Evolutionary conservation across 2,888 invertebrate species (phyloP).

Genomic region (Lasioglossum villosulum): DNA sequence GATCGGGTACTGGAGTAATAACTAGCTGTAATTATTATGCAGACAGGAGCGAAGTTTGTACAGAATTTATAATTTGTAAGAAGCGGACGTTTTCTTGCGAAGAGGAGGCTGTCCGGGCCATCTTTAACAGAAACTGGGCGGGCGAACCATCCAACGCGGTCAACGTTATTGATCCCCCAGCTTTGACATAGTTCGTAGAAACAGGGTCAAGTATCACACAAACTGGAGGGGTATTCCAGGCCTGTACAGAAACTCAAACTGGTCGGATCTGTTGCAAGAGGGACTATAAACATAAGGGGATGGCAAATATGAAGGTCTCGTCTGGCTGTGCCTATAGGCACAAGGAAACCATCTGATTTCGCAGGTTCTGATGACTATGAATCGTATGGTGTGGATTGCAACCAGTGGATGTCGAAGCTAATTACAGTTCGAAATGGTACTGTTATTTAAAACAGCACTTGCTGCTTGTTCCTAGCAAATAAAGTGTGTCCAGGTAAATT

Average conservation of each 20-base stretch:
- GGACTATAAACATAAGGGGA: neutral
- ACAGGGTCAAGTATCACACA: neutral
- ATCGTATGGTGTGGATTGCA: neutral
- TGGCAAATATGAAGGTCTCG: neutral
- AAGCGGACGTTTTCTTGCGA: constrained; percentile 1
- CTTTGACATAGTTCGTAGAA: constrained; percentile 1
- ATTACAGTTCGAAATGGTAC: neutral
- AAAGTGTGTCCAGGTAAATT: neutral
- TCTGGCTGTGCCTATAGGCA: neutral
- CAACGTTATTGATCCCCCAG: neutral
- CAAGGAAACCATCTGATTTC: neutral
- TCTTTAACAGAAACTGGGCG: neutral
- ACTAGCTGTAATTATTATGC: constrained; percentile 18
- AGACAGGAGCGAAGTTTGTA: neutral
- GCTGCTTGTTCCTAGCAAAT: neutral
- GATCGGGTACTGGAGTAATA: constrained; percentile 8
- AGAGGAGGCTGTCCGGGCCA: neutral
- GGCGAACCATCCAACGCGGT: neutral
- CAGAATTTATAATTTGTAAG: constrained; percentile 1
- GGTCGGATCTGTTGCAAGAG: neutral
- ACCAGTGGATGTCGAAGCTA: neutral
- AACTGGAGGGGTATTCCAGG: neutral
- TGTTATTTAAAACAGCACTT: neutral
- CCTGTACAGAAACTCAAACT: neutral
- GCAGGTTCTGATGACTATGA: neutral